Base-by-base conservation (phyloP, 2,888 invertebrate species). In the Silvanus unidentatus region DNA sequence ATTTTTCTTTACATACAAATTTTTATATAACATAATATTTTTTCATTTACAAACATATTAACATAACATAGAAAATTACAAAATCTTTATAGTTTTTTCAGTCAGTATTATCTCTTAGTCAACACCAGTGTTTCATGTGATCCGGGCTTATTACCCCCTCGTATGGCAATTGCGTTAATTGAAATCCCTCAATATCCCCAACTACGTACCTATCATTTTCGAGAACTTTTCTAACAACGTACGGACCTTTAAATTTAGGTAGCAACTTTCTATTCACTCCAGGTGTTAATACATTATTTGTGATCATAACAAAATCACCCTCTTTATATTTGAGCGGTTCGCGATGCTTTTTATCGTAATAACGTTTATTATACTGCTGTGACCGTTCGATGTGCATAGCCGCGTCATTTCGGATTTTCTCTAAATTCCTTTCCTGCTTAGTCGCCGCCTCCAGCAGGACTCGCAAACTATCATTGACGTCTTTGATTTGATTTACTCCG, bases 401-500 rank as follows among this genome's bases (percentile, higher is more conserved):
- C 4, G 38, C 47, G 11, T 28, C n/a, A 9, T 40, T 5, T 13
- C 44, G 9, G 1, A 35, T 37, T 14, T 43, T 14, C 22, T 35
- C 9, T 6, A 43, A 35, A 44, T 40, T 15, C 2, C 16, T 10
- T n/a, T 30, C 11, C 16, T 39, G 11, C 36, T 13, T 47, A 27
- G 34, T 39, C 34, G 47, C 10, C 10, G 14, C 40, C 8, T 52
- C 47, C 36, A 57, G 34, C 29, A 47, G 45, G 10, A 44, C 40
- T 13, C 43, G 42, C 9, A 57, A 12, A 35, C 45, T 49, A 38
- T 64, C 59, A 16, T 44, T 10, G 8, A 53, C 15, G 2, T 36
- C 30, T 2, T 55, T 56, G 11, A 48, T 50, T 39, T 65, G 60
- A 35, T 53, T 39, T 8, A 54, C 37, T 1, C 63, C 64, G 44